Evolutionary conservation across 1,140 invertebrate genomes (phyloP).

Genomic region (Drosophila prosaltans): DNA sequence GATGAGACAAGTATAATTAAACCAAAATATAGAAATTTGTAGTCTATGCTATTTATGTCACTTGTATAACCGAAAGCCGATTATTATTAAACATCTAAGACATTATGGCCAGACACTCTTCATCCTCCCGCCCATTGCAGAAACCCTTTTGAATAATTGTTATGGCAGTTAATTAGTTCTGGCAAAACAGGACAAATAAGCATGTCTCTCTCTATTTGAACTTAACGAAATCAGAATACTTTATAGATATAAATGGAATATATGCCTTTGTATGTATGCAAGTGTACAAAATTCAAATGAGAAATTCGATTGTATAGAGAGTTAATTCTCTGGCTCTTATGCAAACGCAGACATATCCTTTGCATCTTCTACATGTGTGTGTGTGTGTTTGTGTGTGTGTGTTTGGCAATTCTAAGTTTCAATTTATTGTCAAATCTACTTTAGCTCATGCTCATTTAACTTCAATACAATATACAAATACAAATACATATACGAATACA

Average conservation of each 20-base stretch:
- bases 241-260: background rate
- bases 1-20: background rate
- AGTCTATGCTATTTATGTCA: background rate
- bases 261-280: background rate
- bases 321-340: background rate
- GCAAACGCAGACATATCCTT: background rate
- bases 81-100: background rate
- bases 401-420: conserved; percentile 27
- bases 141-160: conserved; percentile 2
- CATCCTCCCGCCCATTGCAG: background rate
- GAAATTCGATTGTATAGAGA: background rate
- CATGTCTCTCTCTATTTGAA: background rate
- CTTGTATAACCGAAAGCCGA: conserved; percentile 1
- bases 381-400: conserved; percentile 8
- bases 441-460: conserved; percentile 56
- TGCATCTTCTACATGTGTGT: background rate
- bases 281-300: conserved; percentile 7
- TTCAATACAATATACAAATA: conserved; percentile 49
- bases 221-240: background rate
- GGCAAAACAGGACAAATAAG: background rate
- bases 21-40: background rate
- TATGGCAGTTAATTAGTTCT: conserved; percentile 3
- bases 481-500: background rate
- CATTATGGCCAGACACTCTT: too few species aligned
- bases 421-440: conserved; percentile 54